Base-by-base conservation (phyloP, 1,140 invertebrate genomes). In the Drosophila virilis region DNA sequence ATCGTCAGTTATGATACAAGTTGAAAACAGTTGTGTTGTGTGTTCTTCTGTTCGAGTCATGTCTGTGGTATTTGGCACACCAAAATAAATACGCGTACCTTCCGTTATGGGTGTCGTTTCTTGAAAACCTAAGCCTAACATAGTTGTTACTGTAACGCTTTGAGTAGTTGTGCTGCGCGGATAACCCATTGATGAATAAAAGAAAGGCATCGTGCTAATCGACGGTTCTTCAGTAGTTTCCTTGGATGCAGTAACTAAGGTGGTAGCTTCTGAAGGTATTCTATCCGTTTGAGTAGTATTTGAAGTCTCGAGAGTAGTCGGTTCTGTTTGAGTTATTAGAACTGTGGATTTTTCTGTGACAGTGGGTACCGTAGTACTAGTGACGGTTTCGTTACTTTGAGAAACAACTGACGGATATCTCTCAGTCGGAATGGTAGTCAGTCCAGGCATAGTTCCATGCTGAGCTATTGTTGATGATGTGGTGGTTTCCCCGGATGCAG, bases 1-100 rank as follows among this genome's bases (percentile, higher is more conserved):
- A 73, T 95, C 93, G 28, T 75, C 60, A 51, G 92, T 77, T 12
- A 68, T 70, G 28, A 10, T 50, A 68, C 93, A 93, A 22, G 7
- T 58, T n/a, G 9, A 17, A 5, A 9, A 46, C 0, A 10, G 28
- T 7, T 74, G 43, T 15, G 59, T 82, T 17, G 45, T 67, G 12
- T 51, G 10, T n/a, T 12, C 8, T 13, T 59, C 45, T 48, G 60
- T 75, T 22, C 12, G 8, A 8, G 45, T 50, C 35, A 33, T 43
- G n/a, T 72, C 46, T 17, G 65, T 72, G 6, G 10, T 37, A 67
- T 50, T 80, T 72, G 66, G 58, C 54, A 55, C 22, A 51, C 35
- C 60, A 61, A 22, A n/a, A 28, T 48, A 60, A 79, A 46, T 67
- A 4, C 45, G 38, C 6, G 35, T 50, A 32, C 50, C 33, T 13